A percentile compares a stretch with the other conserved stretches of the same genome.
Evolutionary conservation across 53 echinoderm and acorn worm species (phyloP).

Genomic region (Mesocentrotus franciscanus): DNA sequence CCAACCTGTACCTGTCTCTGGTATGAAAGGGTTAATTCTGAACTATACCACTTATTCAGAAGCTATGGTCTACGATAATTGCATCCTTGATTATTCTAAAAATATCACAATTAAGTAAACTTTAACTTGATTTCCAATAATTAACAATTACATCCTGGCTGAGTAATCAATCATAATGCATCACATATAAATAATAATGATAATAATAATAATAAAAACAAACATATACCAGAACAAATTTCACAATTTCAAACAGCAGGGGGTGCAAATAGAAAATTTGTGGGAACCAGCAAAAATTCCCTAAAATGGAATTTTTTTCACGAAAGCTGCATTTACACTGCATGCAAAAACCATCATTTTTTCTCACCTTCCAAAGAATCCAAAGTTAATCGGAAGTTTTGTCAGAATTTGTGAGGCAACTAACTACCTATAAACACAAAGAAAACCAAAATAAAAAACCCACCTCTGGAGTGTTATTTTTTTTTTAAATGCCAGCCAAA

Average conservation of each 20-base stretch:
- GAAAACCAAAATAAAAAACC: no score
- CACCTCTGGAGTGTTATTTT: no score
- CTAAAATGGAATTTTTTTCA: neutral
- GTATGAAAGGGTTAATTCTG: neutral
- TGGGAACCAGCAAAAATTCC: slow-evolving; percentile 40
- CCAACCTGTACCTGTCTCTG: neutral
- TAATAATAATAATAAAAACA: neutral
- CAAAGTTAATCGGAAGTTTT: no score
- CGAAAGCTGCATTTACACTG: no score
- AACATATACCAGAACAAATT: neutral
- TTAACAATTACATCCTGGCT: slow-evolving; percentile 19
- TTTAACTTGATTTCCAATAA: slow-evolving; percentile 7
- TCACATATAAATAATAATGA: neutral
- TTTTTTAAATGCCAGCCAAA: no score
- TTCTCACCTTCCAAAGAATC: no score
- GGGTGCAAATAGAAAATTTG: neutral
- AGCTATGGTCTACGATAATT: neutral
- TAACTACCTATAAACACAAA: no score
- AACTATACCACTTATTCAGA: neutral
- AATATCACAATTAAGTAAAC: neutral
- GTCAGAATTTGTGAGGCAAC: no score
- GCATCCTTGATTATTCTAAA: neutral
- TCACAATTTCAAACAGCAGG: neutral
- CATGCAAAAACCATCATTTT: no score
- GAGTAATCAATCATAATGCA: slow-evolving; percentile 8